phyloP scores from a whole-genome alignment of 2,113 vertebrate species.

The Odontophorus gujanensis region DNA sequence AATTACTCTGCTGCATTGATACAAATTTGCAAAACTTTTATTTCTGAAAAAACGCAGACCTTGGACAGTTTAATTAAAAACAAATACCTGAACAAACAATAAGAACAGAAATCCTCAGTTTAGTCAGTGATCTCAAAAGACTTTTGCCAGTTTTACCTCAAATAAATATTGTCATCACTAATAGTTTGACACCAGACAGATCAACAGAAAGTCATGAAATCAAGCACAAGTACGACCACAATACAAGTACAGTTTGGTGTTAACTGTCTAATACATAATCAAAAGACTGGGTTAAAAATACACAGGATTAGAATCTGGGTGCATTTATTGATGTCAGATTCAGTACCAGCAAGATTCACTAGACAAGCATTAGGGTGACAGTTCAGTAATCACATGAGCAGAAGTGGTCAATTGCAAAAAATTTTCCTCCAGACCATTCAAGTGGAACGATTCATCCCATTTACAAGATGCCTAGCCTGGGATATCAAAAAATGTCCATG shows the following conservation, averaged over 20 bases:
- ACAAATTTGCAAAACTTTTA: background rate
- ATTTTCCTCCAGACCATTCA: background rate
- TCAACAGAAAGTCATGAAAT: background rate
- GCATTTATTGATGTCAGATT: background rate
- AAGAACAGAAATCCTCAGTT: background rate
- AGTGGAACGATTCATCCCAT: background rate
- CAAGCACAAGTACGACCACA: background rate
- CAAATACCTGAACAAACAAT: rapidly evolving
- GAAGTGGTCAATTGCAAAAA: background rate
- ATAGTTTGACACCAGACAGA: background rate
- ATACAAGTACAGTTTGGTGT: background rate
- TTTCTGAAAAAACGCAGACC: background rate
- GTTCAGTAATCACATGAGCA: background rate
- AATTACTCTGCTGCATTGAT: background rate
- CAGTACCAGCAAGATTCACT: background rate
- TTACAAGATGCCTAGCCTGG: background rate
- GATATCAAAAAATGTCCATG: background rate
- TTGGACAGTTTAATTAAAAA: background rate
- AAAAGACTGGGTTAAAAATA: background rate
- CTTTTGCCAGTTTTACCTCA: background rate
- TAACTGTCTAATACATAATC: background rate
- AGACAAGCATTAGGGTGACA: background rate
- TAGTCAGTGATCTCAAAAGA: background rate
- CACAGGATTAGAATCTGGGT: background rate
- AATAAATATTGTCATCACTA: background rate